A percentile compares a stretch with the other conserved stretches of the same genome.
Evolutionary conservation across 2,797 vertebrate species (phyloP).

Genomic region (Australoheros facetus): DNA sequence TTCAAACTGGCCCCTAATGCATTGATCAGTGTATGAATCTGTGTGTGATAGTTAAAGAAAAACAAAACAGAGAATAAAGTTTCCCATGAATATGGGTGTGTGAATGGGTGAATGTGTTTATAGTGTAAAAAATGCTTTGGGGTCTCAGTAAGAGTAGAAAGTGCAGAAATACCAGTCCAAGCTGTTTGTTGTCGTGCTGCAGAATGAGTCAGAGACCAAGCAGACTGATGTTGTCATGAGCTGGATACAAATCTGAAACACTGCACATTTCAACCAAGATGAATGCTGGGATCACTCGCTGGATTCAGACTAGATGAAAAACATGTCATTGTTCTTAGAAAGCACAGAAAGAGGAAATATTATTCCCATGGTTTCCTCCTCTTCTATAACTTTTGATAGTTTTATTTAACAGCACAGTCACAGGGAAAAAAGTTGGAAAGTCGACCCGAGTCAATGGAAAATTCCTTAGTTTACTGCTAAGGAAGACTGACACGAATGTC

Average conservation of each 20-base stretch:
- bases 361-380: background rate
- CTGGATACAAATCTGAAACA: background rate
- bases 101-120: background rate
- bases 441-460: slow-evolving; percentile 68
- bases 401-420: slow-evolving; percentile 1
- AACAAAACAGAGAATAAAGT: background rate
- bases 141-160: background rate
- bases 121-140: background rate
- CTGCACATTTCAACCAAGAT: background rate
- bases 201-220: background rate
- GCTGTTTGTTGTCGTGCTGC: no score
- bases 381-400: background rate
- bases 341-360: background rate
- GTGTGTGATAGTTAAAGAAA: background rate
- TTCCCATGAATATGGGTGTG: background rate
- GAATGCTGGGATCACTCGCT: no score
- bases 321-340: background rate
- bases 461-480: slow-evolving; percentile 68
- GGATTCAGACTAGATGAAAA: background rate
- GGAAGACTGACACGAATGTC: slow-evolving; percentile 73
- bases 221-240: background rate
- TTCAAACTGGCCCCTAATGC: background rate
- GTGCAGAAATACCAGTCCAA: background rate
- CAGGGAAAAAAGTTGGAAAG: slow-evolving; percentile 7
- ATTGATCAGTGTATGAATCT: rapidly evolving